Evolutionary conservation across 2,888 invertebrate species (phyloP), one percentile per base, ranked within the genome.

Genomic region (Ametastegia equiseti): DNA sequence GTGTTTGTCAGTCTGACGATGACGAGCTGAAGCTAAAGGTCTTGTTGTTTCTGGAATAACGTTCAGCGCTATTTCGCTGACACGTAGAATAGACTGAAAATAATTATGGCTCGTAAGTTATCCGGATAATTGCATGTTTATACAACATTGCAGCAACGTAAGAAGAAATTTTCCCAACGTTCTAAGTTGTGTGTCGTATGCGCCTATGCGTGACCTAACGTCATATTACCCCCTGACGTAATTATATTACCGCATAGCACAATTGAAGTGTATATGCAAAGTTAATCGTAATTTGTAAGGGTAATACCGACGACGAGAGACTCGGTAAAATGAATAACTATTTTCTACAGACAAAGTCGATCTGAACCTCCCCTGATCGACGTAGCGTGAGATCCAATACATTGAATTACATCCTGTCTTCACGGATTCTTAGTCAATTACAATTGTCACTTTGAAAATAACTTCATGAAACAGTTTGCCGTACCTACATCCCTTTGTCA

Each of bases 361-460:
- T 23, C 39, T 42, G n/a, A 15, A 67, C 9, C 27, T n/a, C 11
- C 19, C 11, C 36, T n/a, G n/a, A 36, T 65, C 67, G 19, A 39
- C 23, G 67, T 67, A 39, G 23, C 39, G 42, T 39, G 67, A 39
- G 19, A 39, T 36, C 67, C 67, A 23, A 6, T 67, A 11, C 19
- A 2, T 39, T 23, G 67, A 36, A 36, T 67, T 27, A 39, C 36
- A 67, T 67, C 19, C 9, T n/a, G 19, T 67, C 39, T 67, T 39
- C 67, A 67, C 19, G 67, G 39, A 39, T 39, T 67, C 39, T 23
- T 39, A 67, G 67, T 11, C 19, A 39, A 67, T 36, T 36, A 39
- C 39, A 39, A 42, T 67, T 39, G 67, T 67, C n/a, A 42, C 39
- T 67, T 67, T 67, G 67, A n/a, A 27, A 67, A 67, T 67, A 67